phyloP scores from a whole-genome alignment of 1,140 invertebrate species.

The Druon quercuslanigerum region DNA sequence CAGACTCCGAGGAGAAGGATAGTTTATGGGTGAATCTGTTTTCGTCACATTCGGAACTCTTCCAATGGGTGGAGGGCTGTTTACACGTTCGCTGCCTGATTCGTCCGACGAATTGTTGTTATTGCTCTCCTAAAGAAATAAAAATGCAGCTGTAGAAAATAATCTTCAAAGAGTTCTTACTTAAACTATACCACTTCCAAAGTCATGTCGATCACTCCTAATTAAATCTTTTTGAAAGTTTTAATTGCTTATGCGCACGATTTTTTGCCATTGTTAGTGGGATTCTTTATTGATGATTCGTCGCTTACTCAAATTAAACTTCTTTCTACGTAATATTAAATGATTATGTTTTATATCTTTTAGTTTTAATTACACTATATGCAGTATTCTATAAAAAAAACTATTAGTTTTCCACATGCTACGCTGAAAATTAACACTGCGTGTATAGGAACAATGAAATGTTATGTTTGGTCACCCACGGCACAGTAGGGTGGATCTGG shows the following conservation, averaged over 20 bases:
- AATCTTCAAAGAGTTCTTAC: constrained; percentile 12
- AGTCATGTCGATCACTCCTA: constrained; percentile 48
- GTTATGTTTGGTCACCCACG: no score
- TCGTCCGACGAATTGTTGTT: constrained; percentile 71
- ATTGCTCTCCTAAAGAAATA: constrained; percentile 72
- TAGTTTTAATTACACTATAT: no score
- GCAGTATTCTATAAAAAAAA: no score
- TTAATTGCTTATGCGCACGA: constrained; percentile 38
- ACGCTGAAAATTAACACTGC: no score
- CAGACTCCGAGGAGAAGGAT: constrained; percentile 64
- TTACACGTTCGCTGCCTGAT: constrained; percentile 61
- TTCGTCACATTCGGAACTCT: constrained; percentile 34
- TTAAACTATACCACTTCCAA: constrained; percentile 58
- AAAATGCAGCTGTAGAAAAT: constrained; percentile 38
- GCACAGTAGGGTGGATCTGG: no score
- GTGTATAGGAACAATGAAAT: no score
- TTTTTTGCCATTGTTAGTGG: constrained; percentile 42
- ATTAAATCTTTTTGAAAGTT: constrained; percentile 40
- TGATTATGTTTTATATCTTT: no score
- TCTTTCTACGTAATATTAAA: neutral
- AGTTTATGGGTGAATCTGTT: constrained; percentile 51
- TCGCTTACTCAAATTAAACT: neutral
- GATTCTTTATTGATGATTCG: neutral
- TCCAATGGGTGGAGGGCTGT: constrained; percentile 49
- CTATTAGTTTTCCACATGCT: no score